phyloP scores from a whole-genome alignment of 2,888 invertebrate genomes.

The Hirtodrosophila confusa region DNA sequence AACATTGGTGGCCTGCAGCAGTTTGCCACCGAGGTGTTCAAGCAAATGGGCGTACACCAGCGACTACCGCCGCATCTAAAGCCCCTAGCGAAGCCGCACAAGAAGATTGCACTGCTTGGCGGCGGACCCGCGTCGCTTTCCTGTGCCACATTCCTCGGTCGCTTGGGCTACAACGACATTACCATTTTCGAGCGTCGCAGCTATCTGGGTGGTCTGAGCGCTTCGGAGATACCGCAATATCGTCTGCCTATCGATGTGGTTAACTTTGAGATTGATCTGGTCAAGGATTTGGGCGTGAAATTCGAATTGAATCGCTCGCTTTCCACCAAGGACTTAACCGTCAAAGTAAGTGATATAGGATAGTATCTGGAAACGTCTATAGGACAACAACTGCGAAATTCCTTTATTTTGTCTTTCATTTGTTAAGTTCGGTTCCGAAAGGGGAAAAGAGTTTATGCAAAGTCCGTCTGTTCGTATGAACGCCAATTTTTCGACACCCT shows the following conservation, averaged over 20 bases:
- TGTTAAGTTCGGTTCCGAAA: too few relatives aligned
- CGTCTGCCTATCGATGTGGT: slow-evolving; percentile 96
- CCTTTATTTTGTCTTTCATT: background rate
- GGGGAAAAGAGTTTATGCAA: too few relatives aligned
- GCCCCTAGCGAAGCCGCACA: slow-evolving; percentile 84
- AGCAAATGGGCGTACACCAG: slow-evolving; percentile 96
- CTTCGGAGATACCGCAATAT: slow-evolving; percentile 98
- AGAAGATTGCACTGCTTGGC: slow-evolving; percentile 93
- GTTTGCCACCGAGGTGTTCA: slow-evolving; percentile 98
- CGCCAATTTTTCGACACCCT: too few relatives aligned
- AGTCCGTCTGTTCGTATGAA: too few relatives aligned
- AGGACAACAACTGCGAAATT: too few relatives aligned
- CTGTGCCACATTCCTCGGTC: slow-evolving; percentile 97
- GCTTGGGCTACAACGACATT: slow-evolving; percentile 95
- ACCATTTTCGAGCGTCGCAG: slow-evolving; percentile 96
- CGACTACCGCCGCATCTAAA: slow-evolving; percentile 90
- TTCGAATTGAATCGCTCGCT: slow-evolving; percentile 90
- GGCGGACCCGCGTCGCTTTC: slow-evolving; percentile 98
- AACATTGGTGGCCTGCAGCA: slow-evolving; percentile 99
- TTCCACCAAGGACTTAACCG: slow-evolving; percentile 89
- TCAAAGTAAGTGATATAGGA: slow-evolving; percentile 85
- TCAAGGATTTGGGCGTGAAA: slow-evolving; percentile 96
- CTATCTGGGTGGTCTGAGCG: slow-evolving; percentile 96
- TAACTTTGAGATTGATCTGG: slow-evolving; percentile 95
- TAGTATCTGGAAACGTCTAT: background rate